Base-by-base conservation (phyloP, 1,140 invertebrate species). In the Euura lappo region DNA sequence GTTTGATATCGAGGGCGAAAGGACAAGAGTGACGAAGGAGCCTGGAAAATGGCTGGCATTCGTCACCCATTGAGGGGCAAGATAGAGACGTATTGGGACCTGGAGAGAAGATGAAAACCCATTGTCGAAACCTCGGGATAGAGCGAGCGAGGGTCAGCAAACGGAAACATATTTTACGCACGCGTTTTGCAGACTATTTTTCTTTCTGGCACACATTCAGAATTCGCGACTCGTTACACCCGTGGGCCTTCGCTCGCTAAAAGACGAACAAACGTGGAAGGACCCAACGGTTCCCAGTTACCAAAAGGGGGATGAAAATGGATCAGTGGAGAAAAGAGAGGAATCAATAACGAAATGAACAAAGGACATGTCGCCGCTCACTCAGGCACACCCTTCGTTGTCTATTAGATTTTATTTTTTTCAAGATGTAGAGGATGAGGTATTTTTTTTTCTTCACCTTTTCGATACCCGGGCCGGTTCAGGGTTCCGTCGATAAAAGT, bases 81-180 rank as follows among this genome's bases (percentile, higher is more conserved):
- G 81, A 84, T 84, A 82, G 81, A 83, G 78, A 84, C 76, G 80
- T 81, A 84, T 83, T 80, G 81, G 81, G 79, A 75, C 28, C 28
- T 28, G 76, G 75, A 69, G 66, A 70, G 81, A 60, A 60, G 80
- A 83, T 81, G 82, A 83, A 83, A 84, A 81, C 77, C 78, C 72
- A 84, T 83, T 84, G 82, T 84, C 66, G 75, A 66, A 71, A 68
- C 51, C 60, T 8, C 44, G 71, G 78, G 44, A 60, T 65, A 69
- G 71, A 65, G 43, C 69, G 47, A 60, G 45, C 71, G 65, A 72
- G 76, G 74, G 79, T 75, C 76, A 75, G 72, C 79, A 75, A 45
- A 64, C 65, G 70, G 69, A 51, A 45, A 74, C 28, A 45, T 65
- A 73, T 75, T 68, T 28, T 69, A 71, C 76, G 72, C 69, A 72